Evolutionary conservation across 2,888 invertebrate species (phyloP).

Genomic region (Gymnosoma rotundatum): DNA sequence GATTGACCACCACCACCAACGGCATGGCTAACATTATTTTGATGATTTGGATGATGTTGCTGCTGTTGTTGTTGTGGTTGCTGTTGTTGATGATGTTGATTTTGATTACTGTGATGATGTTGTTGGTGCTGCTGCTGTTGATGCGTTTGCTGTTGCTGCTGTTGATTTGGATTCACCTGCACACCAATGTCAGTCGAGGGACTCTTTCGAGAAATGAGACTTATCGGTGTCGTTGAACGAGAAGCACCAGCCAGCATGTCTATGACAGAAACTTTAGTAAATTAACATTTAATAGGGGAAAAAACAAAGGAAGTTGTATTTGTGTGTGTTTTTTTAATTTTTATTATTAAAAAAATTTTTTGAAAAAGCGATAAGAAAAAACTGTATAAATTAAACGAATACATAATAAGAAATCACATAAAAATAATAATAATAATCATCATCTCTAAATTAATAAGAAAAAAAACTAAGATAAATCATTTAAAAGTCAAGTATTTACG

Average conservation of each 20-base stretch:
- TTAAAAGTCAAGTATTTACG: too few species aligned
- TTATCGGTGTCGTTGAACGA: conserved; percentile 91
- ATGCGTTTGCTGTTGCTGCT: conserved; percentile 72
- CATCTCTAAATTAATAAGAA: too few species aligned
- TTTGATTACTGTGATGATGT: conserved; percentile 84
- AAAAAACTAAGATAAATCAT: too few species aligned
- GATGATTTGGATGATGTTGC: conserved; percentile 83
- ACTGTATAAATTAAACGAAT: background rate
- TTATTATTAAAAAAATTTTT: background rate
- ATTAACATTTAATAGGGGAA: conserved; percentile 51
- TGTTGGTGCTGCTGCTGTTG: conserved; percentile 67
- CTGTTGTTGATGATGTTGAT: conserved; percentile 70
- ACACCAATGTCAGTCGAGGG: conserved; percentile 93
- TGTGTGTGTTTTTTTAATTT: conserved; percentile 9
- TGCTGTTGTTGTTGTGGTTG: conserved; percentile 83
- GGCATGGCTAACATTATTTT: conserved; percentile 73
- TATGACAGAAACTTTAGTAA: conserved; percentile 81
- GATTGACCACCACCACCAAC: conserved; percentile 80
- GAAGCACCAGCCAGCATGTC: conserved; percentile 84
- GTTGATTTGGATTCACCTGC: conserved; percentile 84
- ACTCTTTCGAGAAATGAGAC: conserved; percentile 89
- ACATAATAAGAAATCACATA: background rate
- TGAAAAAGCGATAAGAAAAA: background rate
- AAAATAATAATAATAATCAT: too few species aligned
- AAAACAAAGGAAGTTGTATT: conserved; percentile 12